Conservation (phyloP, 2,797 vertebrate species). For the Eulemur coronatus region DNA sequence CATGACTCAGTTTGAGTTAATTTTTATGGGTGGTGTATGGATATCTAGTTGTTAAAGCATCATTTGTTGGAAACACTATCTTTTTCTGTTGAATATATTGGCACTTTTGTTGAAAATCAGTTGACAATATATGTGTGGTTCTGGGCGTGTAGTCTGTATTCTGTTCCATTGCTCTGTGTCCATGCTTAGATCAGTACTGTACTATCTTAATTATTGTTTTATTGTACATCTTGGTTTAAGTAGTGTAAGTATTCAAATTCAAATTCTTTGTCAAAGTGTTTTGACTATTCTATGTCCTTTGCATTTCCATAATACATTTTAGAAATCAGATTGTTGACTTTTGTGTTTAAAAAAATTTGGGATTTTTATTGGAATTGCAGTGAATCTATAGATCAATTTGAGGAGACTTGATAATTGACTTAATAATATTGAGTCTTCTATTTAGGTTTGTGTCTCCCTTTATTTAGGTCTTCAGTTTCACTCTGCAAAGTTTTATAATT, state of each 20-base stretch:
- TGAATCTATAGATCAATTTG: background rate
- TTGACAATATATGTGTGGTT: background rate
- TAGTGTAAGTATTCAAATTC: background rate
- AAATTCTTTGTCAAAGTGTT: background rate
- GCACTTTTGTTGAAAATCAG: background rate
- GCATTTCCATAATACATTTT: background rate
- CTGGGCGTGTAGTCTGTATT: background rate
- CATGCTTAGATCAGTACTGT: too few species aligned
- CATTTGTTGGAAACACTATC: background rate
- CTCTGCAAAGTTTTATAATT: background rate
- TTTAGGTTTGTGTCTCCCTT: background rate
- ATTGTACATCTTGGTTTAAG: background rate
- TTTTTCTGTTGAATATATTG: background rate
- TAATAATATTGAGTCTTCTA: background rate
- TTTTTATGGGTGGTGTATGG: background rate
- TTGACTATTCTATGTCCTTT: background rate
- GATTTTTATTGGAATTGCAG: background rate
- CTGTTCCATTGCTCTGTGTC: background rate
- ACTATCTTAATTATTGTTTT: background rate
- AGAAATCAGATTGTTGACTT: background rate
- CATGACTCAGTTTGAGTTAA: background rate
- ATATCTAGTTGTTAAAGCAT: background rate
- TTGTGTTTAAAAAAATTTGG: background rate
- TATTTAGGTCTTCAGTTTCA: background rate
- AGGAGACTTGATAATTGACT: background rate